Percentiles rank a stretch among this genome's conserved stretches.
Evolutionary conservation across 2,797 vertebrate genomes (phyloP).

Genomic region (Sebastiscus tertius): DNA sequence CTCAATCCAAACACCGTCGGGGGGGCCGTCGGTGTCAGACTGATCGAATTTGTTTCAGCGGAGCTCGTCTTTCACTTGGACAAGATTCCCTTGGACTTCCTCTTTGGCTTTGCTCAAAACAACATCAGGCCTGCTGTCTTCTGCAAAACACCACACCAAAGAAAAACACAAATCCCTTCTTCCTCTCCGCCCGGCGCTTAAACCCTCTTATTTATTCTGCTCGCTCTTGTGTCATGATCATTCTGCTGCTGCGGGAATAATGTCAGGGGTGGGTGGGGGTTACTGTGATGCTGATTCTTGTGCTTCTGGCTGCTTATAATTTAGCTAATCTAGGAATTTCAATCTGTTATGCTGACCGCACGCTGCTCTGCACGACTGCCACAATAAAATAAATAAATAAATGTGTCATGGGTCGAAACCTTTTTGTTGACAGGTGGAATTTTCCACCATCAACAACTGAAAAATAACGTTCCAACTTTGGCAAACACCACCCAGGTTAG

Average conservation of each 20-base stretch:
- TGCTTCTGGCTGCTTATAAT: background rate
- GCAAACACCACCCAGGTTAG: constrained; percentile 31
- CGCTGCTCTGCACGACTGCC: background rate
- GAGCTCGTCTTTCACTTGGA: constrained; percentile 5
- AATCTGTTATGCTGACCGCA: background rate
- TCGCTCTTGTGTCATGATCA: constrained; percentile 1
- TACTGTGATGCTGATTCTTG: background rate
- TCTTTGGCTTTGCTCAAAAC: constrained; percentile 27
- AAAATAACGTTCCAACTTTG: background rate
- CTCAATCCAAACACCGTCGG: background rate
- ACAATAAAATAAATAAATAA: background rate
- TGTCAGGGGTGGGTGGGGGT: background rate
- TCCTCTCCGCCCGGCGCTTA: background rate
- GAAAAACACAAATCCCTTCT: constrained; percentile 21
- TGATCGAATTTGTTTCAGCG: constrained; percentile 12
- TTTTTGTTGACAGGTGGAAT: background rate
- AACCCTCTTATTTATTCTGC: constrained; percentile 17
- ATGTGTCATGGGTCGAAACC: background rate
- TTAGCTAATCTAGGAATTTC: background rate
- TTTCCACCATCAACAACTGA: background rate
- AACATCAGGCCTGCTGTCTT: constrained; percentile 16
- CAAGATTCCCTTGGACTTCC: constrained; percentile 27
- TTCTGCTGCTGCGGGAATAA: background rate
- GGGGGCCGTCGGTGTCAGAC: background rate
- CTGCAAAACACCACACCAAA: constrained; percentile 27